These are phyloP conservation scores for Xiphorhynchus erythropygius DNA, from an alignment of 2,797 vertebrate species.

Conservation along the genomic window DNA sequence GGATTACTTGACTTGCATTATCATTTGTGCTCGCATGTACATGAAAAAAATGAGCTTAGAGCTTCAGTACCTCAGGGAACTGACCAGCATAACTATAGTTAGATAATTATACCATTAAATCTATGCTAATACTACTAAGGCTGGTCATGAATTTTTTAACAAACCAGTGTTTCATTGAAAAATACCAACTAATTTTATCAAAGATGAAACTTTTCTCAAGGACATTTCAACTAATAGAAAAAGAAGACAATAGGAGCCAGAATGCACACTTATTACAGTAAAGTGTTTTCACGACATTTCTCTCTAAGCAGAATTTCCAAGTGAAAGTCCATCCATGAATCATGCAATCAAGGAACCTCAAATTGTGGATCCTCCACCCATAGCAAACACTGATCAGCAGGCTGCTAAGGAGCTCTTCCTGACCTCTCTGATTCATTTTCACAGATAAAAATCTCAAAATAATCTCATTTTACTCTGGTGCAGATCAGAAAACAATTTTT, in stretches of 20 bases:
- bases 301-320: not conserved
- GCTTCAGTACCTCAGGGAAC: slow-evolving; percentile 57
- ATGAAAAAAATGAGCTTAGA: slow-evolving; percentile 8
- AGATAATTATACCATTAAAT: slow-evolving; percentile 64
- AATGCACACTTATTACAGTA: not conserved
- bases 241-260: not conserved
- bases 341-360: not conserved
- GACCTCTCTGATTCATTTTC: not conserved
- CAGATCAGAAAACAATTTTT: slow-evolving; percentile 21
- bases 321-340: not conserved
- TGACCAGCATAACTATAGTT: slow-evolving; percentile 51
- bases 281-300: not conserved
- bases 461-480: not conserved
- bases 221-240: not conserved
- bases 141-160: slow-evolving; percentile 58
- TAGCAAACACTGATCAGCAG: not conserved
- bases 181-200: slow-evolving; percentile 34
- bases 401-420: not conserved
- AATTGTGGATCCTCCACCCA: not conserved
- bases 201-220: slow-evolving; percentile 45
- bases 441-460: not conserved
- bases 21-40: not conserved
- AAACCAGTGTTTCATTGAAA: slow-evolving; percentile 24
- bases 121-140: slow-evolving; percentile 45
- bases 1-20: slow-evolving; percentile 13